These are phyloP conservation scores for Neostethus bicornis DNA, from an alignment of 2,797 vertebrate species.

Conservation along the genomic window DNA sequence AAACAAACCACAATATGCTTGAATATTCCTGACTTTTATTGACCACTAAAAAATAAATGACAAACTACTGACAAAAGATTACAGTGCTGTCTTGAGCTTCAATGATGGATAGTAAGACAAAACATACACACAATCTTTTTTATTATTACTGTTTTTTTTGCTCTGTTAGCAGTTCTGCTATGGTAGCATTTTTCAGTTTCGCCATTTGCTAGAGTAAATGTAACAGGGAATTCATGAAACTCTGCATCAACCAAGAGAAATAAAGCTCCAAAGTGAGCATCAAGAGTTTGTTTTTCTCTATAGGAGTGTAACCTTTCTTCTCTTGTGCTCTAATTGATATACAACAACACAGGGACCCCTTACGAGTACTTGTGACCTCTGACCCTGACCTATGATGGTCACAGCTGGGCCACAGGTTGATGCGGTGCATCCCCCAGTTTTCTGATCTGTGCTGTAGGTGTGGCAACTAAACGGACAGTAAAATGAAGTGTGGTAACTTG, in stretches of 20 bases:
- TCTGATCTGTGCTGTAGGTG: conserved; percentile 78
- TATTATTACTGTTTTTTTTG: neutral
- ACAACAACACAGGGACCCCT: conserved; percentile 79
- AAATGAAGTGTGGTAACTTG: conserved; percentile 66
- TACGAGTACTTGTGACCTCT: conserved; percentile 59
- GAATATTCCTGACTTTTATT: conserved; percentile 1
- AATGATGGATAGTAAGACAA: neutral
- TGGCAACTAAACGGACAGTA: conserved; percentile 53
- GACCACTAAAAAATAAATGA: neutral
- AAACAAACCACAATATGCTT: conserved; percentile 11
- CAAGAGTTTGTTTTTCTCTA: conserved; percentile 41
- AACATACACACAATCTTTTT: neutral
- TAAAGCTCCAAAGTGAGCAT: conserved; percentile 48
- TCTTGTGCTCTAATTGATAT: conserved; percentile 83
- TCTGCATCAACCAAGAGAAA: conserved; percentile 47
- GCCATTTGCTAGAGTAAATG: conserved; percentile 5
- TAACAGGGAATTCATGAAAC: conserved; percentile 9
- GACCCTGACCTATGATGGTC: conserved; percentile 69
- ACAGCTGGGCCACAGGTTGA: conserved; percentile 68
- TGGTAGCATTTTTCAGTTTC: neutral
- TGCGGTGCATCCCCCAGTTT: conserved; percentile 42
- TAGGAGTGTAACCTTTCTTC: conserved; percentile 35
- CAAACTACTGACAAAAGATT: neutral
- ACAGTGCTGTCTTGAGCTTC: neutral
- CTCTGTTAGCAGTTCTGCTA: neutral